Evolutionary conservation across 2,888 invertebrate genomes (phyloP).

Genomic region (Myathropa florea): DNA sequence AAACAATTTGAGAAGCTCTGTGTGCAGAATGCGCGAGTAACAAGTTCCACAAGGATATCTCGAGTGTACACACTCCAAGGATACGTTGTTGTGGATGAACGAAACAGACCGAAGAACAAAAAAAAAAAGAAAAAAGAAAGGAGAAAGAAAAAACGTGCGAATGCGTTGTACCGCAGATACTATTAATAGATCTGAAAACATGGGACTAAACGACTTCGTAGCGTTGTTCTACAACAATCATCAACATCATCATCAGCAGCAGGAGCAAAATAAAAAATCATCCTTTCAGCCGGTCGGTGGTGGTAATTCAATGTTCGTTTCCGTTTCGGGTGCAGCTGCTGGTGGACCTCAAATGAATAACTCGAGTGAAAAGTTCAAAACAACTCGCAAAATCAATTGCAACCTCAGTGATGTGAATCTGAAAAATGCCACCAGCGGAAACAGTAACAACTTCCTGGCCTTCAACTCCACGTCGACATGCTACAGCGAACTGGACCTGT

Average conservation of each 20-base stretch:
- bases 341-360: constrained; percentile 58
- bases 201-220: constrained; percentile 80
- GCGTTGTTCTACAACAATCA: constrained; percentile 78
- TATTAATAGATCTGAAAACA: constrained; percentile 71
- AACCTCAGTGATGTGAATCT: constrained; percentile 76
- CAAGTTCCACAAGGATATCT: constrained; percentile 63
- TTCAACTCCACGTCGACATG: constrained; percentile 64
- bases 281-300: constrained; percentile 57
- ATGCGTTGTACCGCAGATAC: constrained; percentile 56
- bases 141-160: constrained; percentile 44
- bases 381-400: constrained; percentile 73
- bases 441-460: constrained; percentile 41
- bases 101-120: neutral
- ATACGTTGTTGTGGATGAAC: constrained; percentile 32
- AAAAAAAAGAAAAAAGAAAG: neutral
- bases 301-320: constrained; percentile 43
- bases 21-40: constrained; percentile 61
- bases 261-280: constrained; percentile 52
- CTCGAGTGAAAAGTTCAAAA: constrained; percentile 64
- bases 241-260: constrained; percentile 38
- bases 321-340: constrained; percentile 2
- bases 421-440: constrained; percentile 72
- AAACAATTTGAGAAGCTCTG: constrained; percentile 61
- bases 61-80: constrained; percentile 46
- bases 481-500: constrained; percentile 78